phyloP scores from a whole-genome alignment of 1,140 invertebrate genomes.

The Apis florea region DNA sequence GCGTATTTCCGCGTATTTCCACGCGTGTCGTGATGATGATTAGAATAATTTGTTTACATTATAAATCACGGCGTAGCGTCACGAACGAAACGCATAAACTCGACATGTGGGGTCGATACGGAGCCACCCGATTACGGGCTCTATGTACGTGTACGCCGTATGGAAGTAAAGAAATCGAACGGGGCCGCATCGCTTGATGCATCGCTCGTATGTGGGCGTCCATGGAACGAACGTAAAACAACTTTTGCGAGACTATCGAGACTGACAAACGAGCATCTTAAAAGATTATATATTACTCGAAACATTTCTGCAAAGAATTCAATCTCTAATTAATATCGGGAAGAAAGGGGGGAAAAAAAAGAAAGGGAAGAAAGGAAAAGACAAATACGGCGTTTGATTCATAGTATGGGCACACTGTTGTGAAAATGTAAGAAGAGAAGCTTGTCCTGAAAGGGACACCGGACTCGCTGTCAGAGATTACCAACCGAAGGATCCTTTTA shows the following conservation, averaged over 20 bases:
- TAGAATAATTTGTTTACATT: conserved; percentile 20
- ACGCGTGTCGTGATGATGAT: neutral
- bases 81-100: neutral
- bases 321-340: neutral
- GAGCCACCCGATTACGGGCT: neutral
- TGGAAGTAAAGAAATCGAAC: conserved; percentile 43
- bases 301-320: conserved; percentile 43
- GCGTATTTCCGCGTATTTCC: neutral
- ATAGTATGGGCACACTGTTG: conserved; percentile 5
- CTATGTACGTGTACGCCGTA: neutral
- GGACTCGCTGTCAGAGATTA: conserved; percentile 36
- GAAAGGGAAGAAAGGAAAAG: neutral
- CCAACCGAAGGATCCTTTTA: conserved; percentile 51
- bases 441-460: conserved; percentile 42
- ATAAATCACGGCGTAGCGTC: neutral
- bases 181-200: conserved; percentile 12
- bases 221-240: conserved; percentile 57
- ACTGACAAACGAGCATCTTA: conserved; percentile 18
- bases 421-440: conserved; percentile 42
- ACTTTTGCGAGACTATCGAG: conserved; percentile 14
- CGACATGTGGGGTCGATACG: neutral
- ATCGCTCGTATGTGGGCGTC: conserved; percentile 51
- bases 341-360: too few species aligned
- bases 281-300: conserved; percentile 26
- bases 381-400: conserved; percentile 7